Evolutionary conservation across 2,797 vertebrate species (phyloP).

Genomic region (Micromesistius poutassou): DNA sequence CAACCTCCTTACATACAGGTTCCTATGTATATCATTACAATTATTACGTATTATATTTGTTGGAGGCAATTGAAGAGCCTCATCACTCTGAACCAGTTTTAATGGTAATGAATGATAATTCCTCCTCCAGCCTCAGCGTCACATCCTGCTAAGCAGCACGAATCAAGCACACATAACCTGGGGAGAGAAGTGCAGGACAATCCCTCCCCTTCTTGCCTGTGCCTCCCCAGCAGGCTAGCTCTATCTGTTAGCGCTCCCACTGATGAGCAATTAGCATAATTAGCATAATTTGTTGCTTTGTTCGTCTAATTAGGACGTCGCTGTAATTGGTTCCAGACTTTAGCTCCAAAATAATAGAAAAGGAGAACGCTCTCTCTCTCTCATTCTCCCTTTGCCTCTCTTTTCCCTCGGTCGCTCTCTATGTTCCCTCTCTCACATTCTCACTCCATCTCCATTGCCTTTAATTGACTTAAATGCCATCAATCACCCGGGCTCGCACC

Average conservation of each 20-base stretch:
- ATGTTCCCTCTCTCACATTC: neutral
- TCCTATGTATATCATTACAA: too few species aligned
- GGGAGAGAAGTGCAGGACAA: neutral
- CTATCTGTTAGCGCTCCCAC: neutral
- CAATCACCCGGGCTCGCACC: neutral
- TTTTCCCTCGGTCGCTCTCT: neutral
- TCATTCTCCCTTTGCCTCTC: neutral
- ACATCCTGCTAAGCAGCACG: conserved; percentile 16
- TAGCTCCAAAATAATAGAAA: neutral
- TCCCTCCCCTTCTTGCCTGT: too few species aligned
- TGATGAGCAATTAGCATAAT: neutral
- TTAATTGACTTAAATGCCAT: neutral
- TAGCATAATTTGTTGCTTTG: neutral
- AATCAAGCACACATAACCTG: conserved; percentile 20
- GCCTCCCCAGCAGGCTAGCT: neutral
- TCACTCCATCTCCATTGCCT: neutral
- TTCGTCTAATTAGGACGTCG: neutral
- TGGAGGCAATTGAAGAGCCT: too few species aligned
- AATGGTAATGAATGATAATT: neutral
- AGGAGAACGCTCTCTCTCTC: neutral
- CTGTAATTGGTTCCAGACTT: conserved; percentile 1
- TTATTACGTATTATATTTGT: neutral
- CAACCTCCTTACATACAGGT: too few species aligned
- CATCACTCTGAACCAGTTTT: too few species aligned
- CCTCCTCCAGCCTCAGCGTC: conserved; percentile 6